Conservation (phyloP, 2,888 invertebrate genomes). For the Dryadula phaetusa region DNA sequence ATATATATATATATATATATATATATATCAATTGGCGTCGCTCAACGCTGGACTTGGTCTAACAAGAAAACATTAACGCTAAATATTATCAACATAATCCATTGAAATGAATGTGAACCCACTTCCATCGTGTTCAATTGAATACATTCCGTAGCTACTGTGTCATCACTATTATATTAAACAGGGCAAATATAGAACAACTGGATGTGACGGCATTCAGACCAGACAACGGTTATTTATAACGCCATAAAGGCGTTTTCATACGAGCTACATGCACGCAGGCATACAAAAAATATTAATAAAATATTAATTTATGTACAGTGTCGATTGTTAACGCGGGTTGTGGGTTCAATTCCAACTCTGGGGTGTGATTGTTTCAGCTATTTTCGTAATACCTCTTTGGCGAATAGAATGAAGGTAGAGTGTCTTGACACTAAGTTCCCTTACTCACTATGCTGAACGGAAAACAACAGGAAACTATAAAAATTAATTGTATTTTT, state of each 20-base stretch:
- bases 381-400: too few species aligned
- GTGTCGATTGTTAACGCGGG: too few species aligned
- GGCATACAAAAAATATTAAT: background rate
- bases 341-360: too few species aligned
- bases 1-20: too few species aligned
- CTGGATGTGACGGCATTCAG: constrained; percentile 28
- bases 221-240: constrained; percentile 35
- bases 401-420: too few species aligned
- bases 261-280: constrained; percentile 17
- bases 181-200: constrained; percentile 9
- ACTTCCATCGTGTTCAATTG: background rate
- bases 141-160: background rate
- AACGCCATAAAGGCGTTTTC: constrained; percentile 36
- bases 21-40: too few species aligned
- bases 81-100: too few species aligned
- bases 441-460: background rate
- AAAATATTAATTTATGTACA: too few species aligned
- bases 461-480: background rate
- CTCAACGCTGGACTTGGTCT: too few species aligned
- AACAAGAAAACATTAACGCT: too few species aligned
- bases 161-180: constrained; percentile 1
- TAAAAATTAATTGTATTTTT: too few species aligned
- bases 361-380: too few species aligned
- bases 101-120: background rate
- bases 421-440: background rate